These are phyloP conservation scores for Virgularia gustaviana DNA, from an alignment of 92 coral and sea anemone genomes.

Conservation along the genomic window DNA sequence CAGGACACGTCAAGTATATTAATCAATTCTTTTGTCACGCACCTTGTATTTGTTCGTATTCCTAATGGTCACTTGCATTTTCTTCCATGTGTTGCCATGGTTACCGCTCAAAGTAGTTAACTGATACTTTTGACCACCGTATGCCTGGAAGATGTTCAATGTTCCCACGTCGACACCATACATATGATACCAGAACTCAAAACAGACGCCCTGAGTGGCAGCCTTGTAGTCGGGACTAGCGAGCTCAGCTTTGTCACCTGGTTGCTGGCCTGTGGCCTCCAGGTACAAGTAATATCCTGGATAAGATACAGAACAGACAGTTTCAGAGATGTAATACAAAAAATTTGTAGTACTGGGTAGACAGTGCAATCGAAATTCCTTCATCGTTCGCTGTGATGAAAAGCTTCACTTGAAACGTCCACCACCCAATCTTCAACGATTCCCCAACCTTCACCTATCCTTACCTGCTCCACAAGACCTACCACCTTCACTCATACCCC, in stretches of 20 bases:
- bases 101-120: conserved; percentile 67
- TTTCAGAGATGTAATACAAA: background rate
- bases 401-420: too few relatives aligned
- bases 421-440: too few relatives aligned
- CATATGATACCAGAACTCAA: conserved; percentile 94
- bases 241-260: conserved; percentile 67
- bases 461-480: too few relatives aligned
- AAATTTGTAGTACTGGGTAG: background rate
- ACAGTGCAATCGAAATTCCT: background rate
- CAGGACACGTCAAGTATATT: background rate
- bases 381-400: too few relatives aligned
- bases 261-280: conserved; percentile 66
- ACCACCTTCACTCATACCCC: too few relatives aligned
- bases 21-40: background rate
- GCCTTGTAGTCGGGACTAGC: conserved; percentile 59
- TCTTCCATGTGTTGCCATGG: conserved; percentile 75
- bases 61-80: conserved; percentile 61
- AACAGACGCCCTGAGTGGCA: conserved; percentile 66
- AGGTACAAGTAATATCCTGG: conserved; percentile 72
- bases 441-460: too few relatives aligned
- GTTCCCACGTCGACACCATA: conserved; percentile 69
- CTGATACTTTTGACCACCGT: conserved; percentile 11
- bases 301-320: background rate
- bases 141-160: conserved; percentile 56
- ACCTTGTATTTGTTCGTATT: conserved; percentile 60